A percentile compares a stretch with the other conserved stretches of the same genome.
phyloP scores from a whole-genome alignment of 2,888 invertebrate species.

The Serrognathus titanus region DNA sequence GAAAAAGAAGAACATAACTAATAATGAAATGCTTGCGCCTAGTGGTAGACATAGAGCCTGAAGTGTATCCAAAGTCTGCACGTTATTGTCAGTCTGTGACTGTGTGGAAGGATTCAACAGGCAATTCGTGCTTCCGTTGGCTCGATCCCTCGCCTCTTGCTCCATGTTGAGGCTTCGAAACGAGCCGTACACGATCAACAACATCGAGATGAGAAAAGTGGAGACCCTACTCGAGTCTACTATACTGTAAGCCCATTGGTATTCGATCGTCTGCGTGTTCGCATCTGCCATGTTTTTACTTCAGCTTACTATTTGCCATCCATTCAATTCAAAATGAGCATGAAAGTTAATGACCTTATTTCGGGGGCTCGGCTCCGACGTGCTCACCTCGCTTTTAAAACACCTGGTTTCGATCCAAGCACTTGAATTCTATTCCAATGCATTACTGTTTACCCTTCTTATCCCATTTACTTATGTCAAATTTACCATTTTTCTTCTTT shows the following conservation, averaged over 20 bases:
- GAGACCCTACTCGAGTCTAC: conserved; percentile 97
- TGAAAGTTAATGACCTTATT: conserved; percentile 28
- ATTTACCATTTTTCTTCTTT: conserved; percentile 25
- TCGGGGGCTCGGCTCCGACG: neutral
- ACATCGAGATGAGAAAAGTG: conserved; percentile 95
- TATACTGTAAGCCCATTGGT: conserved; percentile 89
- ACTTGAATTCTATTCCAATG: conserved; percentile 26
- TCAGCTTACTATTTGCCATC: conserved; percentile 15
- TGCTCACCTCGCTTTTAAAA: conserved; percentile 20
- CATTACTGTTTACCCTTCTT: conserved; percentile 34
- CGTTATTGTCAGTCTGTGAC: conserved; percentile 45
- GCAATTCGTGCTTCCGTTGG: conserved; percentile 50
- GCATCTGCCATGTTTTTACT: conserved; percentile 24
- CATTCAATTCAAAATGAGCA: conserved; percentile 19
- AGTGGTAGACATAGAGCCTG: conserved; percentile 95
- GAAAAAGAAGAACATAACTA: conserved; percentile 98
- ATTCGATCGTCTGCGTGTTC: conserved; percentile 50
- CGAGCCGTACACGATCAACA: conserved; percentile 95
- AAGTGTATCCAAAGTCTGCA: conserved; percentile 94
- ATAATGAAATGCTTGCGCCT: conserved; percentile 91
- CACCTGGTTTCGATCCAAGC: conserved; percentile 20
- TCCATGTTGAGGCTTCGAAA: conserved; percentile 96
- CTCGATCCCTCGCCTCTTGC: conserved; percentile 79
- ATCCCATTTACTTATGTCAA: conserved; percentile 24
- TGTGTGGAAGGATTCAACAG: conserved; percentile 43